phyloP scores from a whole-genome alignment of 2,797 vertebrate genomes.

The Pitangus sulphuratus region DNA sequence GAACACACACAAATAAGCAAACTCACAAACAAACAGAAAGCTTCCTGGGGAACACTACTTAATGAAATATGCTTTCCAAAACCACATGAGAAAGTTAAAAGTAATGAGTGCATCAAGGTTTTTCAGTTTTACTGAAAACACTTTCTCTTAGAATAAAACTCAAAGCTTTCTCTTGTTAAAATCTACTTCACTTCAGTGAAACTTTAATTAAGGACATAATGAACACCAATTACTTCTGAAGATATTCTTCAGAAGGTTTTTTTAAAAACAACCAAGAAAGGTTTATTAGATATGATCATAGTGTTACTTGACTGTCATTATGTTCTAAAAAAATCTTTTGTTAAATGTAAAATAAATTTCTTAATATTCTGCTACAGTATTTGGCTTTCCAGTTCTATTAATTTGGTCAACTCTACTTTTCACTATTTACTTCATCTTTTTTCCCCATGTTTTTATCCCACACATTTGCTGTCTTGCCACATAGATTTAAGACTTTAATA shows the following conservation, averaged over 20 bases:
- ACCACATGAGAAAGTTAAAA: background rate
- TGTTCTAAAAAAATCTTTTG: background rate
- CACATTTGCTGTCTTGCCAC: background rate
- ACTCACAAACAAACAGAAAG: background rate
- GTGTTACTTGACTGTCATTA: background rate
- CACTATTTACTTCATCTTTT: background rate
- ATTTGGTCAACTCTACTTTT: background rate
- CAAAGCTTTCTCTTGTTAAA: background rate
- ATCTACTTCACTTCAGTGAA: background rate
- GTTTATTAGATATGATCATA: background rate
- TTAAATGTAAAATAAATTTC: background rate
- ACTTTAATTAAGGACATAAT: background rate
- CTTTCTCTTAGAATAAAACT: background rate
- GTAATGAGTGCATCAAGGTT: background rate
- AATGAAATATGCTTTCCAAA: background rate
- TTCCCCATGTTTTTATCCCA: background rate
- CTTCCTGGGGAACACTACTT: background rate
- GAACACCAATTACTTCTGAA: background rate
- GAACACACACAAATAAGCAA: background rate
- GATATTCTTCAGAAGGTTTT: background rate
- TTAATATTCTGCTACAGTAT: background rate
- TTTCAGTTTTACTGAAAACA: background rate
- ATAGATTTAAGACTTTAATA: background rate
- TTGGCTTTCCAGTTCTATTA: background rate
- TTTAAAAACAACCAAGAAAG: background rate